Percentiles rank a stretch among this genome's conserved stretches.
Evolutionary conservation across 2,888 invertebrate species (phyloP).

Genomic region (Eristalinus aeneus): DNA sequence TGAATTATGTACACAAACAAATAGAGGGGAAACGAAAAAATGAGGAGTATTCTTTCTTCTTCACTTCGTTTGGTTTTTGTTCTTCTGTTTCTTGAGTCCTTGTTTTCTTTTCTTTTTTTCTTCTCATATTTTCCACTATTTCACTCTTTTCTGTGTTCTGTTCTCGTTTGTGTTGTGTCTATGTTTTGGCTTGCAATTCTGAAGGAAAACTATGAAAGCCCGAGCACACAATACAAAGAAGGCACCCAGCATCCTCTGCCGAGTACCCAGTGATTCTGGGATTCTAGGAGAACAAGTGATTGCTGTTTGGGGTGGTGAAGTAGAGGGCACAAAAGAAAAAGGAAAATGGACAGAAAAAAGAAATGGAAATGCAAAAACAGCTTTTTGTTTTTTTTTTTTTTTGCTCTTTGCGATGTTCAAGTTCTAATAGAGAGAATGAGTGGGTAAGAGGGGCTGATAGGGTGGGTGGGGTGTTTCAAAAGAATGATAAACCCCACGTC

Average conservation of each 20-base stretch:
- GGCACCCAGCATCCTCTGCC: not conserved
- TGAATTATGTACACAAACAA: slow-evolving; percentile 2
- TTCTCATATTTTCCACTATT: slow-evolving; percentile 20
- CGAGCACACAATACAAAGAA: slow-evolving; percentile 45
- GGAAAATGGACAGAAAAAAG: not conserved
- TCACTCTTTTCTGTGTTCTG: slow-evolving; percentile 5
- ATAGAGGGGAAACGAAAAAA: slow-evolving; percentile 14
- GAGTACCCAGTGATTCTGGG: not conserved
- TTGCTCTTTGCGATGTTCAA: slow-evolving; percentile 44
- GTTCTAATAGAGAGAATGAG: slow-evolving; percentile 1
- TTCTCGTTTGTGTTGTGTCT: not conserved
- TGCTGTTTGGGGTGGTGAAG: not conserved
- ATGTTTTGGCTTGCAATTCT: slow-evolving; percentile 5
- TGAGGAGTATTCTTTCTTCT: slow-evolving; percentile 50
- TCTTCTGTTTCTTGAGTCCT: slow-evolving; percentile 7
- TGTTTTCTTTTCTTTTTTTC: not conserved
- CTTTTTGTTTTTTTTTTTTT: slow-evolving; percentile 68
- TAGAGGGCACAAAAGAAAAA: not conserved
- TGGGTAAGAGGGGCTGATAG: not conserved
- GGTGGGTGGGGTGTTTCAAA: not conserved
- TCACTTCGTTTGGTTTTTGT: not conserved
- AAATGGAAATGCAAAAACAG: slow-evolving; percentile 52
- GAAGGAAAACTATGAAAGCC: slow-evolving; percentile 57
- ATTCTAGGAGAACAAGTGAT: not conserved
- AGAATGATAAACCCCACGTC: not conserved